phyloP scores from a whole-genome alignment of 2,113 vertebrate genomes.

The Pardalotus punctatus region DNA sequence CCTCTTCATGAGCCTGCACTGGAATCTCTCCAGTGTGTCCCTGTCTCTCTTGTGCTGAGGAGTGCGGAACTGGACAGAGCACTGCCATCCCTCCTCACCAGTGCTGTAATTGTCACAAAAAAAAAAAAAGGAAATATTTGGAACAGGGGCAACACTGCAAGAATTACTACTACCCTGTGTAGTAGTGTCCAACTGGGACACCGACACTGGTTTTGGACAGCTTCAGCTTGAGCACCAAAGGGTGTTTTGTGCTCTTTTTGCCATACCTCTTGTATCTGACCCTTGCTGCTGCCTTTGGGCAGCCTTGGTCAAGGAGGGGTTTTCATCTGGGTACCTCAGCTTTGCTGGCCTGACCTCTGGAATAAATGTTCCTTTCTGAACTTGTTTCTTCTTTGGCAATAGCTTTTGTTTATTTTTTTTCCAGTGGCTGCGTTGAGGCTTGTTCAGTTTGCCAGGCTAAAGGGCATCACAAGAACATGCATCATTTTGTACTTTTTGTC shows the following conservation, averaged over 20 bases:
- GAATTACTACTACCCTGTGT: no score
- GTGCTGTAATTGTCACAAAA: neutral
- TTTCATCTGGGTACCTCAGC: neutral
- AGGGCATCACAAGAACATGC: neutral
- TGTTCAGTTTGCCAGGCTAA: slow-evolving; percentile 1
- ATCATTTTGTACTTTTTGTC: neutral
- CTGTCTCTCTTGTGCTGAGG: neutral
- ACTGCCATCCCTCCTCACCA: neutral
- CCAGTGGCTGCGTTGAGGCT: neutral
- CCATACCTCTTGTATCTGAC: neutral
- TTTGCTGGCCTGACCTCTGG: neutral
- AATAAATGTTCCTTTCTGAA: neutral
- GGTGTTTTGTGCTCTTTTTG: neutral
- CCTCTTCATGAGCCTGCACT: neutral
- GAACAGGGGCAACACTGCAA: accelerated
- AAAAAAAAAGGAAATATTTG: neutral
- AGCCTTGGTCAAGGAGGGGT: neutral
- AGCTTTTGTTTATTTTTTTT: neutral
- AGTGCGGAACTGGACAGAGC: neutral
- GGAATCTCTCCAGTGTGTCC: neutral
- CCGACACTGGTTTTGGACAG: neutral
- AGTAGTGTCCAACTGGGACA: neutral
- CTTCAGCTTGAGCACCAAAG: neutral
- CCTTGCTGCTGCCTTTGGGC: neutral
- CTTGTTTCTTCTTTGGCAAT: neutral